Evolutionary conservation across 2,113 vertebrate species (phyloP), one percentile per base, ranked within the genome.

Genomic region (Chaetura pelagica): DNA sequence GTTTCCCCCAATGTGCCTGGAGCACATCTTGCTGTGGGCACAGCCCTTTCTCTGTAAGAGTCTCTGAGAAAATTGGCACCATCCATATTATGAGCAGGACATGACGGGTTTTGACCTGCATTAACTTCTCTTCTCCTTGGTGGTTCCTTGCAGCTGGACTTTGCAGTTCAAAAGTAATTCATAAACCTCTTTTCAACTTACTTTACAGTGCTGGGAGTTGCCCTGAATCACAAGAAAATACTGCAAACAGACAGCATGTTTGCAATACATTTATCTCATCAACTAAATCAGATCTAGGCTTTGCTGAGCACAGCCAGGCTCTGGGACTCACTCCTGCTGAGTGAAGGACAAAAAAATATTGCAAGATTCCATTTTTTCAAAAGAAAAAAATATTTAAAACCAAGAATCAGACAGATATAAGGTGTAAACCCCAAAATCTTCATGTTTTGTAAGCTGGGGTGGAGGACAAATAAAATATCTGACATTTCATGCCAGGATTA

Each of bases 351-450:
- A 55, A 55, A 55, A 30, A 22, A 13, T 5, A 21, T 48, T 19
- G 12, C 30, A 62, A n/a, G 11, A 22, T 32, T 40, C 3, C 2
- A 2, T 32, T 22, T 8, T 69, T 78, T 61, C 23, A 61, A 12
- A 55, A 18, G 10, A 12, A 12, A 38, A 19, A 35, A 4, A 5
- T 2, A 16, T 15, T 7, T 26, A 5, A 29, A 57, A 8, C 0
- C 7, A 55, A 20, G 29, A 14, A 30, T 15, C 24, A 34, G 30
- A 4, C 15, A 26, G 8, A 26, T 34, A 13, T 23, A 63, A 51
- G 24, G 13, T 30, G 32, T 34, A 35, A 73, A 82, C 12, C 6
- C 9, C 29, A 24, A 6, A 18, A 21, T 57, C 30, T 63, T 15
- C 21, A 40, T 32, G 32, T 49, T 71, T 61, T 46, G 34, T 77